Percentiles rank a stretch among this genome's conserved stretches.
These are phyloP conservation scores for Vidua macroura DNA, from an alignment of 2,113 vertebrate genomes.

Conservation along the genomic window DNA sequence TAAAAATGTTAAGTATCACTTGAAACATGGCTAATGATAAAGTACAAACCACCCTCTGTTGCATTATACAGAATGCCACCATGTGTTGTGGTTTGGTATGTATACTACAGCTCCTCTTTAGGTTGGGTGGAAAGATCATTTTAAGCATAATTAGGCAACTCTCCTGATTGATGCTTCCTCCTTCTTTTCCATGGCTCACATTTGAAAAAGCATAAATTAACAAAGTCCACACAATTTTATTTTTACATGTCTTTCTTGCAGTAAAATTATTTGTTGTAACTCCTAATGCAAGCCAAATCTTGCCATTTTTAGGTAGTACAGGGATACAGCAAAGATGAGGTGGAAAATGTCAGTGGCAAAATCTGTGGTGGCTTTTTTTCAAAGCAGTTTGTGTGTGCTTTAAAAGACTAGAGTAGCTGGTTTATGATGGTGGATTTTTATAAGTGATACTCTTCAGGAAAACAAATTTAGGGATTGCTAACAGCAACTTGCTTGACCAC, in stretches of 20 bases:
- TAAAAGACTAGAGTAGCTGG: not conserved
- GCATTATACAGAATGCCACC: slow-evolving; percentile 26
- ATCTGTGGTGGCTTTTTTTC: not conserved
- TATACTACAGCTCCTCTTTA: not conserved
- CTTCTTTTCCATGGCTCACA: not conserved
- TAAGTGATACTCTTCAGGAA: not conserved
- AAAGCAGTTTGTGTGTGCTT: not conserved
- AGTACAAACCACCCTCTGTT: not conserved
- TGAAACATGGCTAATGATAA: not conserved
- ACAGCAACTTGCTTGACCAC: not conserved
- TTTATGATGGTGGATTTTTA: not conserved
- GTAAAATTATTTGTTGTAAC: not conserved
- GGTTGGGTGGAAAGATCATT: not conserved
- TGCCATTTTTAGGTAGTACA: not conserved
- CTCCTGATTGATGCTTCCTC: not conserved
- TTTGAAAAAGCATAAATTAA: not conserved
- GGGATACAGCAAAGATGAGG: not conserved
- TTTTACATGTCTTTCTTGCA: not conserved
- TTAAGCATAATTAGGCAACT: not conserved
- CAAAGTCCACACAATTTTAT: not conserved
- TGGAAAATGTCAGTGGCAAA: not conserved
- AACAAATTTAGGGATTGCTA: not conserved
- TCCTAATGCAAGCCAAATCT: not conserved
- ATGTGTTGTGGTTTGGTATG: slow-evolving; percentile 11
- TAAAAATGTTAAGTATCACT: not conserved